These are phyloP conservation scores for Gymnorhina tibicen DNA, from an alignment of 2,113 vertebrate genomes.

Conservation along the genomic window DNA sequence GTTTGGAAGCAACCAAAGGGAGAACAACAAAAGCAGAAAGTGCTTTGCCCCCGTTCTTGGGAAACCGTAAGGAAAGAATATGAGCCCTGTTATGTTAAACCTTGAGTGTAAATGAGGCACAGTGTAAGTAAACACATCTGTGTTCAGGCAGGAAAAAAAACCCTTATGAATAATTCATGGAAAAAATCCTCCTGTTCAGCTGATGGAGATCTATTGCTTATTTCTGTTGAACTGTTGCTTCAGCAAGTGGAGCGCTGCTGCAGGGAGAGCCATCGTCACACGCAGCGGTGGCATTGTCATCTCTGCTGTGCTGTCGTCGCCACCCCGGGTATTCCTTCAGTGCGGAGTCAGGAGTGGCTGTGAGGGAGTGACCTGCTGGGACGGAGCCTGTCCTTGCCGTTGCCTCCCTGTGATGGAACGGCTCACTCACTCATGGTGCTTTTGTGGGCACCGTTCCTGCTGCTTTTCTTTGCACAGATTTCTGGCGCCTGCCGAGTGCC, in stretches of 20 bases:
- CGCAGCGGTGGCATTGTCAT: fast-evolving
- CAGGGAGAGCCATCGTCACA: not conserved
- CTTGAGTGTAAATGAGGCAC: conserved; percentile 64
- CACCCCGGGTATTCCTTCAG: fast-evolving
- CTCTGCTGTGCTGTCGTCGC: not conserved
- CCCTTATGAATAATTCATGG: conserved; percentile 33
- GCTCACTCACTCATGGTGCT: fast-evolving
- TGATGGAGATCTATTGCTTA: not conserved
- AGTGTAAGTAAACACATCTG: conserved; percentile 79
- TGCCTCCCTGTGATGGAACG: not conserved
- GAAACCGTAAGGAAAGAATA: conserved; percentile 19
- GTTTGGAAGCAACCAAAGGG: conserved; percentile 44
- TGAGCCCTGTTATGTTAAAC: conserved; percentile 57
- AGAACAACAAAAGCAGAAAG: conserved; percentile 19
- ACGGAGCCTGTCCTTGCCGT: not conserved
- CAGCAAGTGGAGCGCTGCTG: not conserved
- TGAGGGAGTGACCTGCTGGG: not conserved
- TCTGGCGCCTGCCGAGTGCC: not conserved
- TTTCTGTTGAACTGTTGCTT: not conserved
- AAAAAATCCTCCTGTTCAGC: not conserved
- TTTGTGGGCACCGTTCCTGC: fast-evolving
- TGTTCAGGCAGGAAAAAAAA: conserved; percentile 31
- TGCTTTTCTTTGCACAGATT: not conserved
- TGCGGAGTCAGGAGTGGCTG: not conserved
- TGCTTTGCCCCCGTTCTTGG: not conserved